phyloP scores from a whole-genome alignment of 2,888 invertebrate genomes.

The Euplagia quadripunctaria region DNA sequence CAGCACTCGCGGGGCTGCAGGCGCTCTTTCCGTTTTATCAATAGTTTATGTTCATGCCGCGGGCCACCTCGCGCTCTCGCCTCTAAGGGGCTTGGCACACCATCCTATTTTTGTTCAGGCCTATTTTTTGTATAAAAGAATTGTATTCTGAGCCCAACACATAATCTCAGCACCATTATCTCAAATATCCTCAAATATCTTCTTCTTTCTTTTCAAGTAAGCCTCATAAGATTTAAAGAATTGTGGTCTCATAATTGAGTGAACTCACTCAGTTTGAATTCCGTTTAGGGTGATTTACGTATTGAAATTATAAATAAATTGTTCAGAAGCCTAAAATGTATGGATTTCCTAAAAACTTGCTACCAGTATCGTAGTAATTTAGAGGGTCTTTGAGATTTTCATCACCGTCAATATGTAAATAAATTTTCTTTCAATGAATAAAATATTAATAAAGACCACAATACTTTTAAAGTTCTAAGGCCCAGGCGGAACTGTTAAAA shows the following conservation, averaged over 20 bases:
- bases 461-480: no score
- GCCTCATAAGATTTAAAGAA: no score
- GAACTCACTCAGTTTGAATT: no score
- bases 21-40: slow-evolving; percentile 72
- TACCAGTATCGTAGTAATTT: background rate
- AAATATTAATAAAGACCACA: background rate
- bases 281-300: no score
- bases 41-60: slow-evolving; percentile 72
- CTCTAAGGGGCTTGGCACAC: slow-evolving; percentile 38
- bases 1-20: slow-evolving; percentile 47
- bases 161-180: background rate
- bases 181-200: no score
- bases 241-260: no score
- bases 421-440: background rate
- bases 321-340: no score
- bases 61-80: slow-evolving; percentile 39
- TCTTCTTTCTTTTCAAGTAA: no score
- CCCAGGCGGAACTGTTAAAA: no score
- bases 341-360: no score
- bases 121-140: slow-evolving; percentile 1
- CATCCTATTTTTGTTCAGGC: slow-evolving; percentile 26
- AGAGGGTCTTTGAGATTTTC: background rate
- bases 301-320: no score
- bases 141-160: background rate
- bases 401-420: background rate